Base-by-base conservation (phyloP, 2,797 vertebrate genomes). In the Manis javanica region DNA sequence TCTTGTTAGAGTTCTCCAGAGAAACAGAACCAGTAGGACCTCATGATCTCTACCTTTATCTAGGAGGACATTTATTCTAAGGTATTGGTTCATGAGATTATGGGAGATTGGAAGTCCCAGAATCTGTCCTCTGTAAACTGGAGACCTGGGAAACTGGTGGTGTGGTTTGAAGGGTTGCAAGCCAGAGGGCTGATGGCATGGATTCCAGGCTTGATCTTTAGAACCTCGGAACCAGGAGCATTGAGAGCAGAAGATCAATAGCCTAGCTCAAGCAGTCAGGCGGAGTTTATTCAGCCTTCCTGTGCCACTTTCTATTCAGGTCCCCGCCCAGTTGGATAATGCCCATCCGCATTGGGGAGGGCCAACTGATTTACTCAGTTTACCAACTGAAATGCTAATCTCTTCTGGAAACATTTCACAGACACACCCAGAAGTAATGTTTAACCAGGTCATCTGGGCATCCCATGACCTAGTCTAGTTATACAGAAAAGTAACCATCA, bases 181-280 rank as follows among this genome's bases (percentile, higher is more conserved):
- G 24, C 15, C 19, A 3, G n/a, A 55, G 55, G 51, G 49, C 31
- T 4, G 0, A 11, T 21, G 3, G 14, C 7, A 0, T 2, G 31
- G 55, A 55, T 46, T 10, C 31, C 7, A 39, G 9, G 49, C 21
- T 5, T 24, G 29, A 12, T 23, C 34, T 1, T 9, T 18, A n/a
- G 8, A 46, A 13, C 61, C 14, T 66, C 26, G 34, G 49, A 26
- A 51, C 10, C 39, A 16, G 68, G 8, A 57, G 18, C 57, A 26
- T 37, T 6, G 1, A 37, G 46, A 29, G 11, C 23, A 39, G 19
- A 63, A 29, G 21, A 26, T 34, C 29, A 7, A 0, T 53, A 39
- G 46, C 34, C 29, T 31, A 85, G 74, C 19, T 66, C 14, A n/a
- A 11, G 26, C 13, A 79, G 12, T 55, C 57, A 26, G 53, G 34